Base-by-base conservation (phyloP, 2,113 vertebrate species). In the Triplophysa dalaica region DNA sequence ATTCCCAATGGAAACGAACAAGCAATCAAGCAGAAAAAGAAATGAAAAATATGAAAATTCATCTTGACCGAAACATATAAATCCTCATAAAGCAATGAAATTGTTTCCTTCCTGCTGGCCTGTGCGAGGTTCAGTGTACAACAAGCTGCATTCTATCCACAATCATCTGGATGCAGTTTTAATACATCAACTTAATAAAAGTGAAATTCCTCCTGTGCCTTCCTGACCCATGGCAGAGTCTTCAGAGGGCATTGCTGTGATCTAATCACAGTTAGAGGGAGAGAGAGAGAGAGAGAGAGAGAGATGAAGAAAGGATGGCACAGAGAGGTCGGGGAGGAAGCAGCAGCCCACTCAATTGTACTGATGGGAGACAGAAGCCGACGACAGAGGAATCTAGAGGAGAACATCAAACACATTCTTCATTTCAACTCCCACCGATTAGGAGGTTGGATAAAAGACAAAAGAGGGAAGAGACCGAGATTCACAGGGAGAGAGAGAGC, bases 391-490 rank as follows among this genome's bases (percentile, higher is more conserved):
- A 50, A 70, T 70, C 11, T 38, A 24, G 26, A 33, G 50, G 17
- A 56, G 69, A 72, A 72, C 69, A 72, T 72, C 69, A 72, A 72
- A 56, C 50, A 56, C 6, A 9, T 56, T 56, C 5, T 33, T 3
- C 29, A 56, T 56, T 72, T 38, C 11, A 7, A 56, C 69, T 72
- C 69, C 69, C 26, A 56, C 26, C 67, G 54, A 56, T 72, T 72
- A 72, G 54, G 22, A 22, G 45, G 8, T 41, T 5, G 10, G 65
- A 72, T 68, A 56, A 69, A 81, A 81, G 73, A 73, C 43, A 16
- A 16, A 26, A 26, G 24, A 58, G 22, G 41, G 52, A 21, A 64
- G 58, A 41, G 58, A 62, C 22, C 10, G 26, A 79, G 45, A 26
- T 29, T 29, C 26, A 29, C 10, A 61, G 33, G 29, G 54, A 17